Evolutionary conservation across 1,140 invertebrate species (phyloP).

Genomic region (Epicauta chinensis): DNA sequence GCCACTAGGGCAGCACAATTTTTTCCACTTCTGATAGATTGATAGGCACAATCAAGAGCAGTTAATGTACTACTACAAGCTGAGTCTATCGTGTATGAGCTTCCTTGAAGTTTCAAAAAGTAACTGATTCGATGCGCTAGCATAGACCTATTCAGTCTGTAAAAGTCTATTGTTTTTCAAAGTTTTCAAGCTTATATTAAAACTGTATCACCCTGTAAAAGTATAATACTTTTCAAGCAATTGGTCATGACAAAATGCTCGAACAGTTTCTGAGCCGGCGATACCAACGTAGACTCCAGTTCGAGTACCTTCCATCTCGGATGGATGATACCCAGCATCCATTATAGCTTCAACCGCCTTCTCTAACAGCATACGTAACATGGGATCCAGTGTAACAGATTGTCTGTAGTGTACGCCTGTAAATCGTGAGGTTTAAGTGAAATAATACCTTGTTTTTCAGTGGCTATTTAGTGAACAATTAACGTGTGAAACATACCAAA

Average conservation of each 20-base stretch:
- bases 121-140: conserved; percentile 85
- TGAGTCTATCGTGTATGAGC: conserved; percentile 79
- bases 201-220: too few relatives aligned
- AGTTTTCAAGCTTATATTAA: too few relatives aligned
- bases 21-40: conserved; percentile 62
- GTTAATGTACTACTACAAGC: conserved; percentile 86
- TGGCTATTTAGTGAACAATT: too few relatives aligned
- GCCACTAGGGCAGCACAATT: conserved; percentile 86
- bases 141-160: conserved; percentile 44
- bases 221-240: conserved; percentile 31
- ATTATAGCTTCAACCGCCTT: conserved; percentile 77
- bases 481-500: conserved; percentile 49
- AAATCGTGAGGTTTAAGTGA: too few relatives aligned
- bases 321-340: conserved; percentile 67
- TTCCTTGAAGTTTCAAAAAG: conserved; percentile 61
- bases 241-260: conserved; percentile 21
- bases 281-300: conserved; percentile 75
- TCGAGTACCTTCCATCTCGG: conserved; percentile 56
- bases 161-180: too few relatives aligned
- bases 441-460: too few relatives aligned
- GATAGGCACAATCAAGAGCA: conserved; percentile 77
- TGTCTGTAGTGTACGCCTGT: conserved; percentile 62
- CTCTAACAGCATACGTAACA: conserved; percentile 77
- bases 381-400: conserved; percentile 81
- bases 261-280: conserved; percentile 39